phyloP scores from a whole-genome alignment of 2,888 invertebrate genomes.

The Amblyjoppa proteus region DNA sequence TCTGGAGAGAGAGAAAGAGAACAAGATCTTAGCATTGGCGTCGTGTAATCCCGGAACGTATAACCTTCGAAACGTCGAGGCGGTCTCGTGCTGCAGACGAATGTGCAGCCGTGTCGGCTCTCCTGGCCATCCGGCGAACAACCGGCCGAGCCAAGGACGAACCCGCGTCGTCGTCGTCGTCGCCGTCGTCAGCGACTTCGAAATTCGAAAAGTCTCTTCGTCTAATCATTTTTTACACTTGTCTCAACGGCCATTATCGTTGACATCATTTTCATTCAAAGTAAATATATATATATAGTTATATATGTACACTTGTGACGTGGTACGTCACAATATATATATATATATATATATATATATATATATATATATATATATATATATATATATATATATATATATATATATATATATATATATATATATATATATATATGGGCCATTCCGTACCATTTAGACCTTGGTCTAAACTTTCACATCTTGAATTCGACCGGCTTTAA shows the following conservation, averaged over 20 bases:
- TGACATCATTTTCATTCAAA: no score
- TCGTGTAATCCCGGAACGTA: constrained; percentile 74
- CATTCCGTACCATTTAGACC: not conserved
- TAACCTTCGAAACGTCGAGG: constrained; percentile 71
- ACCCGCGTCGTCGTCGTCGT: constrained; percentile 1
- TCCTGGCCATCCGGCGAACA: constrained; percentile 54
- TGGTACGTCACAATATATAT: no score
- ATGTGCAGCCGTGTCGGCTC: constrained; percentile 43
- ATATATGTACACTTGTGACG: no score
- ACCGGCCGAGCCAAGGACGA: constrained; percentile 64
- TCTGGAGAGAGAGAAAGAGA: constrained; percentile 40
- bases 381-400: no score
- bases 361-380: no score
- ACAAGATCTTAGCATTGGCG: constrained; percentile 73
- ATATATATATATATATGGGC: no score
- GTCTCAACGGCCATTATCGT: no score
- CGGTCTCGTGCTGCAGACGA: constrained; percentile 64
- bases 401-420: no score
- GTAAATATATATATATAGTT: no score
- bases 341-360: no score
- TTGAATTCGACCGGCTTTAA: not conserved
- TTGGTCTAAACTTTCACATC: not conserved
- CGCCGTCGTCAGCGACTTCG: constrained; percentile 30
- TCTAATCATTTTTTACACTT: not conserved
- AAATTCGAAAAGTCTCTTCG: constrained; percentile 29